phyloP scores from a whole-genome alignment of 1,140 invertebrate genomes.

The Paraescarpia echinospica region DNA sequence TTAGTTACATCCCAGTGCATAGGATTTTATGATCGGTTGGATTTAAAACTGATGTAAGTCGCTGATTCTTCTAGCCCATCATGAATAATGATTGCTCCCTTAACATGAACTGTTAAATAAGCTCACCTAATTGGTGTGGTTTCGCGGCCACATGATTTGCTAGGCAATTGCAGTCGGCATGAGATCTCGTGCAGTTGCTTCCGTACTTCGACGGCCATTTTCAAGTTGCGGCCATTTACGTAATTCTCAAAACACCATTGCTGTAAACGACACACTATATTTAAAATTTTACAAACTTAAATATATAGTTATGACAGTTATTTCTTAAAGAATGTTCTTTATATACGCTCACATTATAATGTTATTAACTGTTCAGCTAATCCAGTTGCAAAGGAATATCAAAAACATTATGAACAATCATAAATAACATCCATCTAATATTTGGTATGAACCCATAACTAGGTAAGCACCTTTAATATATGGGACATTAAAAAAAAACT shows the following conservation, averaged over 20 bases:
- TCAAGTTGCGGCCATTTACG: conserved; percentile 81
- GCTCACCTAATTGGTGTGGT: conserved; percentile 71
- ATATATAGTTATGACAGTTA: not conserved
- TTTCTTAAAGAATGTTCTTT: not conserved
- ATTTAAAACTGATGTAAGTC: too few species aligned
- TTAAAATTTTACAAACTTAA: not conserved
- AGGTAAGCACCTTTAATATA: too few species aligned
- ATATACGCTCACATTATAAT: not conserved
- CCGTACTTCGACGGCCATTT: conserved; percentile 78
- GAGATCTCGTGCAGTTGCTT: conserved; percentile 82
- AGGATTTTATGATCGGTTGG: too few species aligned
- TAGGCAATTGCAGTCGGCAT: conserved; percentile 67
- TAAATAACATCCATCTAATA: too few species aligned
- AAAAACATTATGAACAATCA: not conserved
- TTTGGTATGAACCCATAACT: too few species aligned
- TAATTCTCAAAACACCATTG: conserved; percentile 91
- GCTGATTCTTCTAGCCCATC: too few species aligned
- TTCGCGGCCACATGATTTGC: conserved; percentile 74
- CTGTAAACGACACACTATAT: conserved; percentile 51
- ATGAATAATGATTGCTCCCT: too few species aligned
- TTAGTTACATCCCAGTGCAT: too few species aligned
- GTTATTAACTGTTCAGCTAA: not conserved
- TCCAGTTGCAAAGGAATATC: not conserved
- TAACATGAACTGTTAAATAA: too few species aligned
- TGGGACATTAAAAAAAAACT: too few species aligned